Evolutionary conservation across 2,113 vertebrate genomes (phyloP).

Genomic region (Prinia subflava): DNA sequence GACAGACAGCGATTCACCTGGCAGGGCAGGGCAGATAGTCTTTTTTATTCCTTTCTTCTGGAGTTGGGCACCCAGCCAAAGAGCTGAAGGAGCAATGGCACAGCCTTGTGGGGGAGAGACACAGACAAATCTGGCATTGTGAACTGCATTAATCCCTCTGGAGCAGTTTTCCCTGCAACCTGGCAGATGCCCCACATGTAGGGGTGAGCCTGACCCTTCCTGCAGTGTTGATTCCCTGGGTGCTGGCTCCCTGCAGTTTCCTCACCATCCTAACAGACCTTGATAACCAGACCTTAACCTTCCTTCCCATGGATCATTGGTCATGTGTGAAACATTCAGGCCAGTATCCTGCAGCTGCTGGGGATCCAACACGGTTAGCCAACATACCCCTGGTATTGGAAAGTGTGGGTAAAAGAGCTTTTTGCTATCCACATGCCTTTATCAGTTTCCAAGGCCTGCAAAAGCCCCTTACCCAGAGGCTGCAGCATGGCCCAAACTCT

Average conservation of each 20-base stretch:
- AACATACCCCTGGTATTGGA: fast-evolving
- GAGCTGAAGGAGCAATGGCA: conserved; percentile 37
- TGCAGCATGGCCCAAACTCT: background rate
- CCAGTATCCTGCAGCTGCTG: background rate
- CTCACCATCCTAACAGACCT: background rate
- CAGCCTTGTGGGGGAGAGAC: background rate
- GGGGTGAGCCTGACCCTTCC: background rate
- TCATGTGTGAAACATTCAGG: fast-evolving
- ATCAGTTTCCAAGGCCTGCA: too few relatives aligned
- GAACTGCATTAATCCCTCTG: background rate
- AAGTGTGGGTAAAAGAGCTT: background rate
- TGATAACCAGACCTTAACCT: background rate
- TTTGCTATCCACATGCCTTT: background rate
- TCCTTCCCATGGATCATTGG: fast-evolving
- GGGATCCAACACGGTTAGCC: background rate
- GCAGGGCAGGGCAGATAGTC: conserved; percentile 24
- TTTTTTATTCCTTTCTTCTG: conserved; percentile 45
- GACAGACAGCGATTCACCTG: conserved; percentile 54
- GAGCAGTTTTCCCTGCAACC: background rate
- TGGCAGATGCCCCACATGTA: background rate
- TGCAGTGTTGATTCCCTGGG: background rate
- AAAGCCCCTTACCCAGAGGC: background rate
- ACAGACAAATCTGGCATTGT: conserved; percentile 35
- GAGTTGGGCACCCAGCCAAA: conserved; percentile 42
- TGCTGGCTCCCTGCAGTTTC: background rate